phyloP scores from a whole-genome alignment of 2,113 vertebrate species.

The Anoplopoma fimbria region DNA sequence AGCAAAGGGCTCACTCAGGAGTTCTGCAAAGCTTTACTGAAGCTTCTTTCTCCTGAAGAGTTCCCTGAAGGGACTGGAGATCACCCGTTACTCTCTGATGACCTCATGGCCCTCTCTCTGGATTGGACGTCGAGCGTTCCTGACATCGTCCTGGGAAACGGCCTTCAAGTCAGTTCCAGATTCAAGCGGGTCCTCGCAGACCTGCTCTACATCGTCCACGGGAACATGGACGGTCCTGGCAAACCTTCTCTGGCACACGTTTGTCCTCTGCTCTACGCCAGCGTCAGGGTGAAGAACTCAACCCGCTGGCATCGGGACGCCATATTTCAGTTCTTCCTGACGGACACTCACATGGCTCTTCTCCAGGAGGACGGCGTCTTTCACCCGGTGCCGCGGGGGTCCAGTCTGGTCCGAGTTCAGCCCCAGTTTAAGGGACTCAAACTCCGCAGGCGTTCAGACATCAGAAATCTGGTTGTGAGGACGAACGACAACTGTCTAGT shows the following conservation, averaged over 20 bases:
- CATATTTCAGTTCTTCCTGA: slow-evolving; percentile 82
- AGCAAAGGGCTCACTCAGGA: slow-evolving; percentile 83
- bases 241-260: slow-evolving; percentile 80
- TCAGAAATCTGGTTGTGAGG: slow-evolving; percentile 76
- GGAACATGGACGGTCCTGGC: slow-evolving; percentile 80
- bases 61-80: slow-evolving; percentile 15
- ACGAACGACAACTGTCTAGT: slow-evolving; percentile 69
- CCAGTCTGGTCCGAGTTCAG: slow-evolving; percentile 38
- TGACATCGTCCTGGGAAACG: slow-evolving; percentile 73
- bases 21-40: slow-evolving; percentile 81
- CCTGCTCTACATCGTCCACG: slow-evolving; percentile 85
- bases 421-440: slow-evolving; percentile 75
- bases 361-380: slow-evolving; percentile 77
- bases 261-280: slow-evolving; percentile 82
- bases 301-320: neutral
- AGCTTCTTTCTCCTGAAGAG: slow-evolving; percentile 38
- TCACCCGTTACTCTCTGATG: slow-evolving; percentile 82
- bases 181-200: slow-evolving; percentile 86
- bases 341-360: slow-evolving; percentile 82
- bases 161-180: slow-evolving; percentile 79
- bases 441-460: slow-evolving; percentile 74
- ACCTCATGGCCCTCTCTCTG: slow-evolving; percentile 86
- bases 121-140: slow-evolving; percentile 81
- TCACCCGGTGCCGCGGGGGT: slow-evolving; percentile 42
- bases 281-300: slow-evolving; percentile 73